These are phyloP conservation scores for Zoanthus sociatus DNA, from an alignment of 92 coral and sea anemone species.

Conservation along the genomic window DNA sequence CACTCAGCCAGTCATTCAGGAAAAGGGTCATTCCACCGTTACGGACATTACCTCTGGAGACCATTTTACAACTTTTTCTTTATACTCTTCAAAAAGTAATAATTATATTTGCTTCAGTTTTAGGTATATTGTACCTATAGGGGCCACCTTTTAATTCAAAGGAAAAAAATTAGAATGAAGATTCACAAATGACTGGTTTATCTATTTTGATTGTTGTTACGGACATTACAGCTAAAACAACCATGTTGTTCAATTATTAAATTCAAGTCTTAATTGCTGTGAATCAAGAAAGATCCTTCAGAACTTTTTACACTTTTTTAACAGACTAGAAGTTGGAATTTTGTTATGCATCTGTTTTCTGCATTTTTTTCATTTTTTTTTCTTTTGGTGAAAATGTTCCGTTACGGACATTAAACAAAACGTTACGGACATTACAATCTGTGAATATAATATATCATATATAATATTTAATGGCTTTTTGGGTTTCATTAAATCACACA, in stretches of 20 bases:
- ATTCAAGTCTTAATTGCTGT: slow-evolving; percentile 23
- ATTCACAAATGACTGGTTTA: neutral
- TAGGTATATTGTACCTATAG: neutral
- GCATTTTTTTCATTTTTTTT: slow-evolving; percentile 1
- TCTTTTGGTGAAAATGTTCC: neutral
- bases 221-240: slow-evolving; percentile 7
- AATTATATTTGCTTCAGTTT: neutral
- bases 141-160: neutral
- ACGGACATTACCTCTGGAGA: too few species aligned
- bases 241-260: neutral
- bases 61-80: neutral
- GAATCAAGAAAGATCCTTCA: neutral
- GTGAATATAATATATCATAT: neutral
- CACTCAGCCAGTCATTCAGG: neutral
- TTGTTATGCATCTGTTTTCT: too few species aligned
- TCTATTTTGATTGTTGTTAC: neutral
- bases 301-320: neutral
- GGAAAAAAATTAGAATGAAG: neutral
- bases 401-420: neutral
- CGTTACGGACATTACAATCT: slow-evolving; percentile 9
- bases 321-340: too few species aligned
- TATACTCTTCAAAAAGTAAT: neutral
- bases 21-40: neutral
- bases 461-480: neutral
- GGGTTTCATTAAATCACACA: neutral